Percentiles rank a stretch among this genome's conserved stretches.
phyloP scores from a whole-genome alignment of 2,113 vertebrate genomes.

The Corythornis vintsioides region DNA sequence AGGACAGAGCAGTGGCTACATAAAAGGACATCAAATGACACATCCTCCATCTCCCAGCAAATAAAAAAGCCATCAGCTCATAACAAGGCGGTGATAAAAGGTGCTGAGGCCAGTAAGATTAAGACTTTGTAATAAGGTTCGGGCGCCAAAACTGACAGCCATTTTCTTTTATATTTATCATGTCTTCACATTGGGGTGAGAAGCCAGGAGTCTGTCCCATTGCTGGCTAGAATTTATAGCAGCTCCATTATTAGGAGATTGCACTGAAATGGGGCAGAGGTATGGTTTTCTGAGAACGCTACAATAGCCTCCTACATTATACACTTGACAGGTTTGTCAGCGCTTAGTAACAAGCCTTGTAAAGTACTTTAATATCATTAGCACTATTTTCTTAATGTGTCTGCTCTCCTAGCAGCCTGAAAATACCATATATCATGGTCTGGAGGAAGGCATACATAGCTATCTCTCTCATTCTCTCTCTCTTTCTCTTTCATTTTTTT shows the following conservation, averaged over 20 bases:
- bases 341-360: constrained; percentile 90
- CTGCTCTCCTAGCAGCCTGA: constrained; percentile 83
- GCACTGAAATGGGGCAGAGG: constrained; percentile 87
- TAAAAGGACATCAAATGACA: constrained; percentile 90
- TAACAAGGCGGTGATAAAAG: constrained; percentile 93
- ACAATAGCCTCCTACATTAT: constrained; percentile 93
- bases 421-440: constrained; percentile 89
- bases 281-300: constrained; percentile 91
- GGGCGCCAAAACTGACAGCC: constrained; percentile 89
- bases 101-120: constrained; percentile 90
- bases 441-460: constrained; percentile 65
- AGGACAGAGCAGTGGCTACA: constrained; percentile 84
- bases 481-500: neutral
- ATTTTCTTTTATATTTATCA: constrained; percentile 95
- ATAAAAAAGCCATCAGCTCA: constrained; percentile 90
- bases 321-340: constrained; percentile 96
- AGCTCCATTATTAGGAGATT: constrained; percentile 93
- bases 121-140: constrained; percentile 94
- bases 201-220: constrained; percentile 86
- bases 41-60: constrained; percentile 86
- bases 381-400: constrained; percentile 98
- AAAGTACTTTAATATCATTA: constrained; percentile 98
- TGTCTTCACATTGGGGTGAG: constrained; percentile 90
- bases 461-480: constrained; percentile 38
- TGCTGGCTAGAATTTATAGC: constrained; percentile 93